Conservation (phyloP, 2,797 vertebrate genomes). For the Gadopsis marmoratus region DNA sequence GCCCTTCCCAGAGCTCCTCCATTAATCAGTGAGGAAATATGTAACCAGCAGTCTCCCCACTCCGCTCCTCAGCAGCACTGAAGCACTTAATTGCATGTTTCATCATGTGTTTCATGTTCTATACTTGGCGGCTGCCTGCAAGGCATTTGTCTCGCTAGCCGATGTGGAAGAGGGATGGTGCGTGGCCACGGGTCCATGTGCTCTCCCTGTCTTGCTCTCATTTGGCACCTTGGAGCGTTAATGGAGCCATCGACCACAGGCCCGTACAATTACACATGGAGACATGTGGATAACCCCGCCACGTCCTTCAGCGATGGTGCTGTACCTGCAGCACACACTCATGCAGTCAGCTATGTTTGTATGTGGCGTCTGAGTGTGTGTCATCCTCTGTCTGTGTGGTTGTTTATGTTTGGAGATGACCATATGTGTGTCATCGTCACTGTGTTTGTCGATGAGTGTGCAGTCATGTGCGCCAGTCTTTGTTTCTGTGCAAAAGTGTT, state of each 20-base stretch:
- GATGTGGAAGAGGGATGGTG: constrained; percentile 72
- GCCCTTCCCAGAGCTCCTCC: constrained; percentile 70
- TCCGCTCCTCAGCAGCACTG: constrained; percentile 63
- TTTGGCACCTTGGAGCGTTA: constrained; percentile 56
- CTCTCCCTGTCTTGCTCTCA: constrained; percentile 36
- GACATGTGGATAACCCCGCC: constrained; percentile 59
- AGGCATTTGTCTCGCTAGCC: constrained; percentile 79
- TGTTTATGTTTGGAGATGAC: constrained; percentile 13
- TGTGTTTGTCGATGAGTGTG: constrained; percentile 5
- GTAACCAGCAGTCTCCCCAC: constrained; percentile 70
- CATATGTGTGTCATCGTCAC: neutral
- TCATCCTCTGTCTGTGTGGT: neutral
- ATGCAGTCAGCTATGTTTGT: neutral
- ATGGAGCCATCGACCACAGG: constrained; percentile 61
- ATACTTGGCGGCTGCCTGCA: constrained; percentile 74
- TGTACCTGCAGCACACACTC: constrained; percentile 44
- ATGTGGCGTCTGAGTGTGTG: neutral
- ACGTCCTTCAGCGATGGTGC: constrained; percentile 64
- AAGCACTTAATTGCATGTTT: constrained; percentile 85
- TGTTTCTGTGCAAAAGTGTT: constrained; percentile 39
- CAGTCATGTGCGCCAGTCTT: constrained; percentile 16
- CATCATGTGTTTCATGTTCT: constrained; percentile 83
- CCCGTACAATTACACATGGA: constrained; percentile 56
- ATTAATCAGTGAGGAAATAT: constrained; percentile 85
- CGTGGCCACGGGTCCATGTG: constrained; percentile 50